Evolutionary conservation across 2,113 vertebrate genomes (phyloP).

Genomic region (Mionectes macconnelli): DNA sequence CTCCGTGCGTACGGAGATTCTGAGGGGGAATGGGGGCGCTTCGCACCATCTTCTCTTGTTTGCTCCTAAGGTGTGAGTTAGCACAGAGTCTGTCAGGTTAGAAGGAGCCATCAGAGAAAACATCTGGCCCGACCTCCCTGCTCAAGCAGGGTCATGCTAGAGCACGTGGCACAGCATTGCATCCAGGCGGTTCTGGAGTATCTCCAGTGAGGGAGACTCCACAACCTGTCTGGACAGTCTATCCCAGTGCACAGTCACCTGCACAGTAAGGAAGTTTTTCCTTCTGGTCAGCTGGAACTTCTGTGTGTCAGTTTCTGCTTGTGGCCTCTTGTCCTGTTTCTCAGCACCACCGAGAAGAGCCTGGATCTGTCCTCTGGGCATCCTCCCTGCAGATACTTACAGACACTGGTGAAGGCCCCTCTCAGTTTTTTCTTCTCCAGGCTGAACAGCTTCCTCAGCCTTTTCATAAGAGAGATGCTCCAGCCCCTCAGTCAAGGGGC

Average conservation of each 20-base stretch:
- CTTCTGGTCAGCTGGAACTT: neutral
- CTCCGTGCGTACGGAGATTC: accelerated
- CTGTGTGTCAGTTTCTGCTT: neutral
- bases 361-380: neutral
- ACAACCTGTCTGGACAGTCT: neutral
- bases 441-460: neutral
- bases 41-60: accelerated
- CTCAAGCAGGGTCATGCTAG: no score
- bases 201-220: neutral
- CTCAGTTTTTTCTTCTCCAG: neutral
- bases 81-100: neutral
- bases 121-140: neutral
- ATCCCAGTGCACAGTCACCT: neutral
- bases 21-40: accelerated
- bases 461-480: neutral
- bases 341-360: neutral
- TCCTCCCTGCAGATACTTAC: no score
- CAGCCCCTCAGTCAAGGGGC: no score
- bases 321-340: neutral
- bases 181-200: neutral
- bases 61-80: accelerated
- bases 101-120: neutral
- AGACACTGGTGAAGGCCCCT: neutral
- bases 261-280: neutral
- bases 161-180: neutral